Evolutionary conservation across 2,888 invertebrate species (phyloP).

Genomic region (Heliconius hortense): DNA sequence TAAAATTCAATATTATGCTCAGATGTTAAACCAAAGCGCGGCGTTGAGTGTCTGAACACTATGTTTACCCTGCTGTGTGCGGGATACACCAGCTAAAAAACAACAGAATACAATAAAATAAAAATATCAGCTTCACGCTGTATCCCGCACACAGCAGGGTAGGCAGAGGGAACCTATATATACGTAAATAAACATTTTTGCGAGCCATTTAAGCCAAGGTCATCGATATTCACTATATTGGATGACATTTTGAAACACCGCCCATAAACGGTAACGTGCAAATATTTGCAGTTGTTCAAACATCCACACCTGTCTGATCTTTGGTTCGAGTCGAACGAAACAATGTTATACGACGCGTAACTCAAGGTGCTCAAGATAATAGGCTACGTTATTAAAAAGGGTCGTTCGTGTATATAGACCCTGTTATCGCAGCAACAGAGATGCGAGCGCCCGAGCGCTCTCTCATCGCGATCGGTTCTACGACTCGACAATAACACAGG

Average conservation of each 20-base stretch:
- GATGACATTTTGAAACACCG: constrained; percentile 17
- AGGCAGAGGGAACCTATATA: no score
- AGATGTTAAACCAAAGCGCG: no score
- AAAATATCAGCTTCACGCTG: not conserved
- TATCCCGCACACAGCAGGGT: no score
- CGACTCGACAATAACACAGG: constrained; percentile 72
- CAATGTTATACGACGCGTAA: constrained; percentile 59
- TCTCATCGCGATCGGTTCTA: constrained; percentile 69
- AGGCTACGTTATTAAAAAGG: constrained; percentile 70
- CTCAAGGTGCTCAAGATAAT: constrained; percentile 69
- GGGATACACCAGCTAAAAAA: no score
- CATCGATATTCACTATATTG: constrained; percentile 20
- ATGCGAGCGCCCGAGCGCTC: constrained; percentile 69
- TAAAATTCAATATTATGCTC: no score
- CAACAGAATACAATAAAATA: no score
- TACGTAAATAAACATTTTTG: not conserved
- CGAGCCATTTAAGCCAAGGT: not conserved
- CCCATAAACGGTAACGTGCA: constrained; percentile 28
- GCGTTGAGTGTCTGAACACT: no score
- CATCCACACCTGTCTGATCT: constrained; percentile 43
- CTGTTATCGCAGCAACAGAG: constrained; percentile 73
- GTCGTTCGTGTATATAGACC: constrained; percentile 65
- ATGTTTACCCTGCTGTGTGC: no score
- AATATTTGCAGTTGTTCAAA: constrained; percentile 37
- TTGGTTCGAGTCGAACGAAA: constrained; percentile 42